Percentiles rank a stretch among this genome's conserved stretches.
Conservation (phyloP, 23 tunicate genomes). For the Clavelina lepadiformis region DNA sequence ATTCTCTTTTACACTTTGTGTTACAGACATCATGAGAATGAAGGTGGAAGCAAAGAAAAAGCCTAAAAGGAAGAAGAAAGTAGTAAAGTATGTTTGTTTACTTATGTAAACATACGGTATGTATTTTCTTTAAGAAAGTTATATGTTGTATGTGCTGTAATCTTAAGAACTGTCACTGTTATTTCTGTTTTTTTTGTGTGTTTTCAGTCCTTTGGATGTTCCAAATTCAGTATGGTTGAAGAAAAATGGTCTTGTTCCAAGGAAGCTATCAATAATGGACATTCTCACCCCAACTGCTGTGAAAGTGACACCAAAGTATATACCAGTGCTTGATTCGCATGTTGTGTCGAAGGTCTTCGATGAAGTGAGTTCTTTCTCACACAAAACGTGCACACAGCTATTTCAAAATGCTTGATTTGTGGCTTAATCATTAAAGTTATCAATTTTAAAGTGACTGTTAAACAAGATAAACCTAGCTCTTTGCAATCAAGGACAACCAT, state of each 20-base stretch:
- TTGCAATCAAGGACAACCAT: not conserved
- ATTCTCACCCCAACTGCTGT: conserved; percentile 68
- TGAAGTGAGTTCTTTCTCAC: conserved; percentile 67
- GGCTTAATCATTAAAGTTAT: too few species aligned
- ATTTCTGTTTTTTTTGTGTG: not conserved
- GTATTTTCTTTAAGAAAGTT: not conserved
- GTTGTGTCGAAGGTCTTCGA: conserved; percentile 88
- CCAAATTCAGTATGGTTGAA: conserved; percentile 77
- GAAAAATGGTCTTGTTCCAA: conserved; percentile 49
- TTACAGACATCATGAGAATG: conserved; percentile 20
- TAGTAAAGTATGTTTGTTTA: conserved; percentile 1
- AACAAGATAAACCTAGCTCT: too few species aligned
- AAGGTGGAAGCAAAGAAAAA: conserved; percentile 14
- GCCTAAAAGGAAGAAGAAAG: conserved; percentile 37
- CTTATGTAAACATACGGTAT: not conserved
- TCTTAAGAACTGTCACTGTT: not conserved
- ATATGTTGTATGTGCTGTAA: conserved; percentile 1
- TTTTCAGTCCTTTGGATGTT: conserved; percentile 44
- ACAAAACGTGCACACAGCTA: too few species aligned
- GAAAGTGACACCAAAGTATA: conserved; percentile 54
- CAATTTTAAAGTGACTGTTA: too few species aligned
- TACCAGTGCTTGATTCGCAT: conserved; percentile 66
- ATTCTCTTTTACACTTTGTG: too few species aligned
- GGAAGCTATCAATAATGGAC: conserved; percentile 78
- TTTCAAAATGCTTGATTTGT: too few species aligned